Evolutionary conservation across 2,113 vertebrate species (phyloP).

Genomic region (Clinocottus analis): DNA sequence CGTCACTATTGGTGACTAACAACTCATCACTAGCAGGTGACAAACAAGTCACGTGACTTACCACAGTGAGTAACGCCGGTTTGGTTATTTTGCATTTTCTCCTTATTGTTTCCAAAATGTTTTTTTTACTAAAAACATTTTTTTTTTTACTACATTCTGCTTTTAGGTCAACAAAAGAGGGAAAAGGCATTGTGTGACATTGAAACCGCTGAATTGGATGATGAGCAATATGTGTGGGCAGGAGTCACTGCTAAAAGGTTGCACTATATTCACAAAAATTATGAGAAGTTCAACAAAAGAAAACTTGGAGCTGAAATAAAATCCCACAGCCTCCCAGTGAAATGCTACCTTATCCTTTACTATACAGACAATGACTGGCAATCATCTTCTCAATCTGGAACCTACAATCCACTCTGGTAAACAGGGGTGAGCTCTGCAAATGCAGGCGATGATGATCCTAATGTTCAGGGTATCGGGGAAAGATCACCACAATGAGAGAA

Average conservation of each 20-base stretch:
- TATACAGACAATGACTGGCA: conserved; percentile 11
- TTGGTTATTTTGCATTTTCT: too few relatives aligned
- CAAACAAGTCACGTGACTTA: not conserved
- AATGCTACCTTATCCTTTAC: not conserved
- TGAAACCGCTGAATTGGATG: not conserved
- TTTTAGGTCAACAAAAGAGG: not conserved
- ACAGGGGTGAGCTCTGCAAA: not conserved
- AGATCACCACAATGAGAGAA: not conserved
- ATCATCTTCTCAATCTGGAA: conserved; percentile 20
- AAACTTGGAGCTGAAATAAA: not conserved
- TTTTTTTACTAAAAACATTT: too few relatives aligned
- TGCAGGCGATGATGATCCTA: not conserved
- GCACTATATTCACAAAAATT: not conserved
- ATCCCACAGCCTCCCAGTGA: not conserved
- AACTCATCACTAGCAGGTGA: not conserved
- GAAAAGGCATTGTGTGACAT: not conserved
- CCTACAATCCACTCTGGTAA: conserved; percentile 21
- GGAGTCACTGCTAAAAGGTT: not conserved
- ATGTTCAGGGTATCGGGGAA: not conserved
- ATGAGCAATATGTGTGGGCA: not conserved
- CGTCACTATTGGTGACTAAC: not conserved
- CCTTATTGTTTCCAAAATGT: too few relatives aligned
- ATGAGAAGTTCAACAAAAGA: conserved; percentile 5
- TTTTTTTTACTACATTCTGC: not conserved
- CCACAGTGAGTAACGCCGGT: too few relatives aligned